Conservation (phyloP, 2,888 invertebrate species). For the Diploptera punctata region DNA sequence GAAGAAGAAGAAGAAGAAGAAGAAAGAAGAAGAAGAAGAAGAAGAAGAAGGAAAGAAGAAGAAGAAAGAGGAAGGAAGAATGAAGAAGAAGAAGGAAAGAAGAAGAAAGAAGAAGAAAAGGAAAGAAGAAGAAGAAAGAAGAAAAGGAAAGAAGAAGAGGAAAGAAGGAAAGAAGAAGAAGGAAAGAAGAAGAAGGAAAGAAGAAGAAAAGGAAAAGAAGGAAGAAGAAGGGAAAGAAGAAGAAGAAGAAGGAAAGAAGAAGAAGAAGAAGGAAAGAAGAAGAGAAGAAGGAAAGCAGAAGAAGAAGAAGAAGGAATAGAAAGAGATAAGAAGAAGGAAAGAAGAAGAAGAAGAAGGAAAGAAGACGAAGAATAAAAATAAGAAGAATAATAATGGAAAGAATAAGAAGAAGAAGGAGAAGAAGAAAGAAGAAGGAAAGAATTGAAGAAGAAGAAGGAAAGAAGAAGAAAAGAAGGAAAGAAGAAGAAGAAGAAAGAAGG, state of each 20-base stretch:
- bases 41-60: background rate
- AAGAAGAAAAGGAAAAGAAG: background rate
- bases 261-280: background rate
- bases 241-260: background rate
- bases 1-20: background rate
- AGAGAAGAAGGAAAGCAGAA: background rate
- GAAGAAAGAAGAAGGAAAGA: too few relatives aligned
- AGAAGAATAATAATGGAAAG: background rate
- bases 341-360: background rate
- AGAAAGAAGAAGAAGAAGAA: background rate
- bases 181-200: background rate
- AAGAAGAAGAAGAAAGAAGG: too few relatives aligned
- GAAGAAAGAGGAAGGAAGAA: background rate
- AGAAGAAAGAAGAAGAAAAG: background rate
- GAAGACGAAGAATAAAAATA: background rate
- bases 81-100: background rate
- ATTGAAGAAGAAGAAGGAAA: too few relatives aligned
- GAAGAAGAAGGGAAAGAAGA: background rate
- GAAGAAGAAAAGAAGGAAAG: too few relatives aligned
- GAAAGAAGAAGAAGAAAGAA: background rate
- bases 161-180: background rate
- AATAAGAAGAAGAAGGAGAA: background rate
- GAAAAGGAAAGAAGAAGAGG: background rate
- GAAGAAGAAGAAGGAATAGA: background rate
- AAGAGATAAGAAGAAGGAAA: background rate